Evolutionary conservation across 2,797 vertebrate genomes (phyloP).

Genomic region (Microhierax caerulescens): DNA sequence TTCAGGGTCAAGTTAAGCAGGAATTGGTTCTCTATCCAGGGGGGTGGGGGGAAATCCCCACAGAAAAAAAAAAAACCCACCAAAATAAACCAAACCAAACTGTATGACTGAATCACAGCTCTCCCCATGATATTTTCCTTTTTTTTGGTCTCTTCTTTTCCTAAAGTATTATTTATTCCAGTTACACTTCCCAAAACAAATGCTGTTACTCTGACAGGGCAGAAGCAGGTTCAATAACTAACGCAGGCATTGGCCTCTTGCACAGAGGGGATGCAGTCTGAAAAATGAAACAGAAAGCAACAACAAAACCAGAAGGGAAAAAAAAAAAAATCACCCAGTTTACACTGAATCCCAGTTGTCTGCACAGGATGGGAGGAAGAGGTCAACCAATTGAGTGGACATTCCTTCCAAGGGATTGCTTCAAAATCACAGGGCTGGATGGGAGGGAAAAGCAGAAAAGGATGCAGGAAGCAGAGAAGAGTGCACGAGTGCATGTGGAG

Average conservation of each 20-base stretch:
- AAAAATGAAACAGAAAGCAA: neutral
- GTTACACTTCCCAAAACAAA: neutral
- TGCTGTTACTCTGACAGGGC: neutral
- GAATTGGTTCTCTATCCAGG: neutral
- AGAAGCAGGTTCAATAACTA: neutral
- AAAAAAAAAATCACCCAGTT: neutral
- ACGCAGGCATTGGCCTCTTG: neutral
- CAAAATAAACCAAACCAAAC: neutral
- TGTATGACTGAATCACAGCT: neutral
- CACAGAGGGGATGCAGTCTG: neutral
- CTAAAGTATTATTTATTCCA: neutral
- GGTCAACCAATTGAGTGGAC: neutral
- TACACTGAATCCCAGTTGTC: neutral
- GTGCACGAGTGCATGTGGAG: accelerated
- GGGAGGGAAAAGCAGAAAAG: neutral
- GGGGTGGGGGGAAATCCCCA: neutral
- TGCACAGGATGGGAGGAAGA: neutral
- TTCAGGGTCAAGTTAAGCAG: neutral
- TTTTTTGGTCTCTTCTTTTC: neutral
- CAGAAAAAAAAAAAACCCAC: neutral
- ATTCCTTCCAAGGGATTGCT: neutral
- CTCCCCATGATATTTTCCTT: neutral
- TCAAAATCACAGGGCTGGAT: neutral
- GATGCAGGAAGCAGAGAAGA: neutral
- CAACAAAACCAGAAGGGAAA: neutral